Evolutionary conservation across 2,888 invertebrate genomes (phyloP), one percentile per base, ranked within the genome.

Genomic region (Lucinisca nassula): DNA sequence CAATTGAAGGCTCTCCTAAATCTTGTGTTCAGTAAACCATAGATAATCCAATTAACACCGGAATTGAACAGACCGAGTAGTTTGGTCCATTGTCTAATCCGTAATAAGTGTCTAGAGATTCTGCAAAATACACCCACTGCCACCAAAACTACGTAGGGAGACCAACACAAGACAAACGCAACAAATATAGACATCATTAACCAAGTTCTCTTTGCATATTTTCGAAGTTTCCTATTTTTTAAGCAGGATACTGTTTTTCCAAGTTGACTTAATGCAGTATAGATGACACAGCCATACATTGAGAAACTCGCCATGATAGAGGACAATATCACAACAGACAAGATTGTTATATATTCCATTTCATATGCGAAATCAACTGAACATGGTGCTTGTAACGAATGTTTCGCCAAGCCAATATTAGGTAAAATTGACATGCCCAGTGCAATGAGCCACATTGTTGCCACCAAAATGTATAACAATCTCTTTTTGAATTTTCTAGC

Each of bases 41-140:
- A 84, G 6, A 84, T 70, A 17, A 84, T 49, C 84, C 84, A 84
- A 55, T 84, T 80, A 55, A 84, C 38, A 27, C 70, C 72, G 27
- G 84, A 80, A 58, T 84, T 84, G 0, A 84, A 27, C 4, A 84
- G 49, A 1, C 84, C 84, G 0, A 76, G 55, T 30, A 76, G 10
- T n/a, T 49, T 21, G 0, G 76, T 12, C 27, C 74, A 80, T 32
- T 80, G 30, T 67, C 75, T 45, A 10, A 75, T 61, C 24, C 84
- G 8, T 27, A 27, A 6, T 17, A 74, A 21, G 30, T 30, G 17
- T 30, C 3, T 74, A 27, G 61, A 12, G 6, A 10, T 1, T 2
- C 17, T 8, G 8, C 3, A 30, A n/a, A 74, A 74, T 2, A 24
- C 14, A 24, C 24, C 12, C 17, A 38, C 1, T 3, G 24, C 10